Evolutionary conservation across 2,888 invertebrate species (phyloP).

Genomic region (Sthenelais limicola): DNA sequence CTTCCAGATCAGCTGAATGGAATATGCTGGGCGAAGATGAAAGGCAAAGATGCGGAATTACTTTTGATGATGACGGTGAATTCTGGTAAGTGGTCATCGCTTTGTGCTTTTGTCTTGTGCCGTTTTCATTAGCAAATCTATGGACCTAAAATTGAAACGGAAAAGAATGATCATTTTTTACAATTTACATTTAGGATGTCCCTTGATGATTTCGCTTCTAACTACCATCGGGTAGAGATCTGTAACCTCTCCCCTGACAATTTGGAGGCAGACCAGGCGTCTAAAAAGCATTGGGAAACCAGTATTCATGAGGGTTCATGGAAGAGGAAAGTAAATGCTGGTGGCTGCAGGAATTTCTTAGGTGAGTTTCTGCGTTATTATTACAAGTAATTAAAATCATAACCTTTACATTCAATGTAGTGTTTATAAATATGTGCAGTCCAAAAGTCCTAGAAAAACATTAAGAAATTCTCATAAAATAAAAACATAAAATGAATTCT

Average conservation of each 20-base stretch:
- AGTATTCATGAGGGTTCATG: slow-evolving; percentile 94
- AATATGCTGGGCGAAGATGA: slow-evolving; percentile 88
- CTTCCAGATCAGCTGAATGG: slow-evolving; percentile 88
- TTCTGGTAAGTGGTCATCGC: slow-evolving; percentile 81
- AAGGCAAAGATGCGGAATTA: slow-evolving; percentile 89
- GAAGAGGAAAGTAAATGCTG: slow-evolving; percentile 92
- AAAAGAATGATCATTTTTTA: too few species aligned
- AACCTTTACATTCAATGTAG: too few species aligned
- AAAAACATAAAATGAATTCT: too few species aligned
- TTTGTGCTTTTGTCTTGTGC: background rate
- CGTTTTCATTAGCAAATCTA: too few species aligned
- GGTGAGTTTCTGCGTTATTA: slow-evolving; percentile 48
- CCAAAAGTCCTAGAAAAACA: too few species aligned
- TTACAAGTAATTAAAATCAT: too few species aligned
- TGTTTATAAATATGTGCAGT: too few species aligned
- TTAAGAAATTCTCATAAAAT: too few species aligned
- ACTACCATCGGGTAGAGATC: slow-evolving; percentile 92
- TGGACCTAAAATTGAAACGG: too few species aligned
- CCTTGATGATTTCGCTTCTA: slow-evolving; percentile 86
- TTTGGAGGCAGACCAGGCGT: slow-evolving; percentile 69
- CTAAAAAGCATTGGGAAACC: slow-evolving; percentile 83
- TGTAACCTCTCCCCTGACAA: slow-evolving; percentile 97
- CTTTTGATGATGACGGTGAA: slow-evolving; percentile 95
- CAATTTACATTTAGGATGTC: slow-evolving; percentile 69
- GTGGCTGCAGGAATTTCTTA: slow-evolving; percentile 91